phyloP scores from a whole-genome alignment of 2,888 invertebrate genomes.

The Conomelus anceps region DNA sequence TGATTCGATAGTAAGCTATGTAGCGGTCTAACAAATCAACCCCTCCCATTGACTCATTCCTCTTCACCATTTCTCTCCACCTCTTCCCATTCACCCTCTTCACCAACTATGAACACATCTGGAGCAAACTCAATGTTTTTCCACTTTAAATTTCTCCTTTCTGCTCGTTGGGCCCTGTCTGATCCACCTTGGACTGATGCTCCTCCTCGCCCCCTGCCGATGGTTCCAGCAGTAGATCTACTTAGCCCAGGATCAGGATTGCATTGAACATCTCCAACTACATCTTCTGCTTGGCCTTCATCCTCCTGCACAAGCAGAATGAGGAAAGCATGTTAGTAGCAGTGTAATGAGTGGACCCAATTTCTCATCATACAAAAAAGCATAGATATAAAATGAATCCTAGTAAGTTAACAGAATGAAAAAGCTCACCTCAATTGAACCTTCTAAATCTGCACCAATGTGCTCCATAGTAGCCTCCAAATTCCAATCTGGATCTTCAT shows the following conservation, averaged over 20 bases:
- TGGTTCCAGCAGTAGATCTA: too few species aligned
- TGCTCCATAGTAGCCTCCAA: too few species aligned
- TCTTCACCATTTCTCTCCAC: background rate
- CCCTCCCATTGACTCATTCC: constrained; percentile 15
- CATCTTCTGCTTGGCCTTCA: background rate
- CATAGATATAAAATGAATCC: too few species aligned
- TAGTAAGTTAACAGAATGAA: too few species aligned
- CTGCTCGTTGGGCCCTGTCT: too few species aligned
- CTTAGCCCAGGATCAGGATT: background rate
- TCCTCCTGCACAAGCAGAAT: background rate
- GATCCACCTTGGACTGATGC: too few species aligned
- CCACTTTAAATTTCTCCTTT: background rate
- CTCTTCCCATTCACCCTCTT: background rate
- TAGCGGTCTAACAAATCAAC: constrained; percentile 13
- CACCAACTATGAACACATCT: background rate
- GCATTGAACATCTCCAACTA: background rate
- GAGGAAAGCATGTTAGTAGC: background rate
- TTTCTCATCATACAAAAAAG: too few species aligned
- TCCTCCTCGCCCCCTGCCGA: too few species aligned
- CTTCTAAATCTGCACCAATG: too few species aligned
- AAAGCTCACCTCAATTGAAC: too few species aligned
- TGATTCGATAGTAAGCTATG: constrained; percentile 16
- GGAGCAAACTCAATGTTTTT: background rate
- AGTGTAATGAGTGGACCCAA: background rate
- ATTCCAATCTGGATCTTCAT: too few species aligned